Evolutionary conservation across 2,888 invertebrate species (phyloP), one percentile per base, ranked within the genome.

Genomic region (Cheilosia scutellata): DNA sequence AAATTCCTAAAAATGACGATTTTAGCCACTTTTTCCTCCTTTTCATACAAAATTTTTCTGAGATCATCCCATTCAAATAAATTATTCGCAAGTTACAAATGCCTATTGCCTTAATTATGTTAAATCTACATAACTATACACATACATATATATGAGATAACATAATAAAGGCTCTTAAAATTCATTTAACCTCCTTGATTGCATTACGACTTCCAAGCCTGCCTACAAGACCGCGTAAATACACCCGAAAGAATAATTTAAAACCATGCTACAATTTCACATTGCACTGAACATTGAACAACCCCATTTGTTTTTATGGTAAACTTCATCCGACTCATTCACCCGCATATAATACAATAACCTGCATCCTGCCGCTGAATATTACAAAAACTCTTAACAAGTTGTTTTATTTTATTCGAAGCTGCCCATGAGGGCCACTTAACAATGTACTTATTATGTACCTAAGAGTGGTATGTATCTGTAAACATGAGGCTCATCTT

Each of bases 391-490:
- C 80, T 65, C 65, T 71, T 63, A 65, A 77, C 58, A 42, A 37
- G 63, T 44, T 71, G 82, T 71, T 82, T 31, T 37, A 71, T 65
- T 40, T 65, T 47, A 57, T 76, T 82, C 63, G 53, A 58, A 82
- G 49, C 51, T 47, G 51, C 51, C 76, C 65, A 63, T 65, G 51
- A 82, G 82, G 82, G 77, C 82, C 77, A 82, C 82, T 82, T 72
- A 31, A 72, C 71, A 77, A 31, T 33, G 20, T 47, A 70, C 49
- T 75, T 57, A 16, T 75, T 57, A 16, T 27, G 20, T 47, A 70
- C 31, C 70, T 55, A 47, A 76, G 63, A 60, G 77, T 42, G 62
- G 82, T 71, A 42, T 27, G 31, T 77, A 77, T 71, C 37, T 37
- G 37, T 27, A 55, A 77, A 60, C 71, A 82, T 47, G 66, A 77